Conservation (phyloP, 2,113 vertebrate genomes). For the Nicator chloris region DNA sequence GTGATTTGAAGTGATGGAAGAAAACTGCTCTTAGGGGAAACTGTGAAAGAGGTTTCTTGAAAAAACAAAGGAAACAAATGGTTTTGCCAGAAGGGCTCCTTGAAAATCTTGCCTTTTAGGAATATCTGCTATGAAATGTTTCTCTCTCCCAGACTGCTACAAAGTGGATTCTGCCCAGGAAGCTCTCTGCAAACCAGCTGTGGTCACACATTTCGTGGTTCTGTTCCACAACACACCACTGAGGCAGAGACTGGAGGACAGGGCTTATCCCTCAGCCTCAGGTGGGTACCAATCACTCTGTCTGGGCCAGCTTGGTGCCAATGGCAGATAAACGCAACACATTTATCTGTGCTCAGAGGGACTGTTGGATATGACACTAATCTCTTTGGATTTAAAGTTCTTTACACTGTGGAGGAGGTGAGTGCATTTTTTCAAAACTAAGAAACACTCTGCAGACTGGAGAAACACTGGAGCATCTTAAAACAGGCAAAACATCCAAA, state of each 20-base stretch:
- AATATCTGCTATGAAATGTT: not conserved
- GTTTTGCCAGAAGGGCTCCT: not conserved
- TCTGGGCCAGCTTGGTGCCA: constrained; percentile 10
- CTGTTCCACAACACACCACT: not conserved
- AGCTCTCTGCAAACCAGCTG: not conserved
- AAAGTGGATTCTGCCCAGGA: not conserved
- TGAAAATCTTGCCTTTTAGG: not conserved
- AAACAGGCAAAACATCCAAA: not conserved
- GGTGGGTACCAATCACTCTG: constrained; percentile 4
- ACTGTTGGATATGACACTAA: not conserved
- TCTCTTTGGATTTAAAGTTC: constrained; percentile 8
- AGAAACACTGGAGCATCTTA: not conserved
- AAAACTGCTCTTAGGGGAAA: not conserved
- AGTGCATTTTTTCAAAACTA: not conserved
- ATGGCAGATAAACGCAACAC: not conserved
- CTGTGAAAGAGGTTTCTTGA: not conserved
- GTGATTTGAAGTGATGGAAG: not conserved
- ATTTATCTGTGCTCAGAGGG: not conserved
- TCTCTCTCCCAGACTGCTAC: not conserved
- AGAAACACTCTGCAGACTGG: not conserved
- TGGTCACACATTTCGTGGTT: not conserved
- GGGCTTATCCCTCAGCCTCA: not conserved
- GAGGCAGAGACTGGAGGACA: not conserved
- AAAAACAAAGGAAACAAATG: not conserved
- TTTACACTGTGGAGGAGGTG: not conserved